phyloP scores from a whole-genome alignment of 2,888 invertebrate genomes.

The Toxonevra muliebris region DNA sequence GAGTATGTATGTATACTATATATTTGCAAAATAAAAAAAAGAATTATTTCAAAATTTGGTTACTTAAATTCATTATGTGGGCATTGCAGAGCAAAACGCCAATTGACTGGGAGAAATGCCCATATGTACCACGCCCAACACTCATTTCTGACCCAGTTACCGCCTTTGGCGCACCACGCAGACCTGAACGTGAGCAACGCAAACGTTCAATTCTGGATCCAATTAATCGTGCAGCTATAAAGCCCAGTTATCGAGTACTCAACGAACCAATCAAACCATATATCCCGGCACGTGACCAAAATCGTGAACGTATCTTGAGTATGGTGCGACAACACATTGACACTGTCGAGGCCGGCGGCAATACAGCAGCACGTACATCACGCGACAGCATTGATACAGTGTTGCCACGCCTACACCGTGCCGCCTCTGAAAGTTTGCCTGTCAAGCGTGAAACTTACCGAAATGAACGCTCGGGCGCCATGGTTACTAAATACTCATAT shows the following conservation, averaged over 20 bases:
- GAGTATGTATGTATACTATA: not conserved
- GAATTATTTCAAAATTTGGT: slow-evolving; percentile 26
- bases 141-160: slow-evolving; percentile 86
- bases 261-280: slow-evolving; percentile 74
- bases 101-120: slow-evolving; percentile 90
- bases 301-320: slow-evolving; percentile 71
- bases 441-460: slow-evolving; percentile 53
- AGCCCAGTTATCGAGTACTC: slow-evolving; percentile 70
- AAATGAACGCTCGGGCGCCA: slow-evolving; percentile 57
- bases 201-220: slow-evolving; percentile 66
- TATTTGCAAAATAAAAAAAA: slow-evolving; percentile 9
- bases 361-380: slow-evolving; percentile 69
- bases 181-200: slow-evolving; percentile 54
- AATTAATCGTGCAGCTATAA: slow-evolving; percentile 71
- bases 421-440: slow-evolving; percentile 53
- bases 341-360: slow-evolving; percentile 68
- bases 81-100: slow-evolving; percentile 66
- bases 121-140: slow-evolving; percentile 85
- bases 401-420: slow-evolving; percentile 71
- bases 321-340: slow-evolving; percentile 71
- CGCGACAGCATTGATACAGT: slow-evolving; percentile 74
- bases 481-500: slow-evolving; percentile 55
- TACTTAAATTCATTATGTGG: slow-evolving; percentile 45
- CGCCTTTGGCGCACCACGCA: slow-evolving; percentile 77
- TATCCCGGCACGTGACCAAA: slow-evolving; percentile 74